A percentile compares a stretch with the other conserved stretches of the same genome.
Evolutionary conservation across 1,140 invertebrate genomes (phyloP).

Genomic region (Spodoptera frugiperda): DNA sequence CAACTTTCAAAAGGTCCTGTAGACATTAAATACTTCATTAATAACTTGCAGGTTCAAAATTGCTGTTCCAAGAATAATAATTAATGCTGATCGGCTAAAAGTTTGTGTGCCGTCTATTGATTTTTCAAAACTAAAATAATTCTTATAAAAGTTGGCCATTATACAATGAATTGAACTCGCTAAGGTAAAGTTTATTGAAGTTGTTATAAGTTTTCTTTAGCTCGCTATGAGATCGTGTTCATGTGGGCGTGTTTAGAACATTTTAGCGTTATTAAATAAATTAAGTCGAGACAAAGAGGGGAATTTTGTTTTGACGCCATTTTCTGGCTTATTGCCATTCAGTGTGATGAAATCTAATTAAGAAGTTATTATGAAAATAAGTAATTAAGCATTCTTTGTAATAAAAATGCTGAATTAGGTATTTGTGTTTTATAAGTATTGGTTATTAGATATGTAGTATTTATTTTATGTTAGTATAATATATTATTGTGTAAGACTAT

Average conservation of each 20-base stretch:
- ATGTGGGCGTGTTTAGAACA: constrained; percentile 19
- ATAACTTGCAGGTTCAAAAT: constrained; percentile 21
- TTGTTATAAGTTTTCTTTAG: constrained; percentile 48
- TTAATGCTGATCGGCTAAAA: constrained; percentile 27
- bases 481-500: too few species aligned
- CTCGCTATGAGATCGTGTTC: constrained; percentile 10
- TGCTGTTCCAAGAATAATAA: constrained; percentile 36
- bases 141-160: constrained; percentile 23
- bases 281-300: neutral
- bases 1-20: constrained; percentile 26
- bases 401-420: too few species aligned
- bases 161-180: constrained; percentile 37
- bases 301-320: neutral
- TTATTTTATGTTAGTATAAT: too few species aligned
- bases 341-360: neutral
- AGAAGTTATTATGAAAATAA: neutral
- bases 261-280: constrained; percentile 19
- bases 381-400: too few species aligned
- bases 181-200: constrained; percentile 41
- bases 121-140: constrained; percentile 45
- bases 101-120: constrained; percentile 31
- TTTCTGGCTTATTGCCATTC: neutral
- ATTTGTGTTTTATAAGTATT: too few species aligned
- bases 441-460: too few species aligned
- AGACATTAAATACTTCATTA: constrained; percentile 25